Conservation (phyloP, 2,888 invertebrate species). For the Malacosoma neustria region DNA sequence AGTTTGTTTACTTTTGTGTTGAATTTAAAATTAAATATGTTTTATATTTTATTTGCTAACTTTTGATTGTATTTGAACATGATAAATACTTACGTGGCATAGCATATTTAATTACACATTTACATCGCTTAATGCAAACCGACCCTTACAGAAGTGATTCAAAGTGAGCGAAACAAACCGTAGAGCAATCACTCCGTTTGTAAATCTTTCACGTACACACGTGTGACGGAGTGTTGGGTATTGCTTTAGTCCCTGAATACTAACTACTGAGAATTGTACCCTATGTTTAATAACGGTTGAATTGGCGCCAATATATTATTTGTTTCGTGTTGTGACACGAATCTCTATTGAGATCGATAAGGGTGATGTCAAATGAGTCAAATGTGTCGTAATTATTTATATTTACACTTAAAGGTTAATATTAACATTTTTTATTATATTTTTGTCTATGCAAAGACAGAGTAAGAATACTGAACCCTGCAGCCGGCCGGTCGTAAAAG, state of each 20-base stretch:
- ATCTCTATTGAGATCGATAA: neutral
- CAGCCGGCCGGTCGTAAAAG: too few species aligned
- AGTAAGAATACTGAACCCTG: too few species aligned
- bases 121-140: neutral
- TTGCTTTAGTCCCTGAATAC: conserved; percentile 9
- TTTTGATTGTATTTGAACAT: too few species aligned
- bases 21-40: too few species aligned
- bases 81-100: too few species aligned
- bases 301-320: neutral
- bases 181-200: conserved; percentile 21
- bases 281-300: neutral
- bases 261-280: neutral
- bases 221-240: conserved; percentile 25
- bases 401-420: too few species aligned
- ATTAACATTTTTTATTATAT: too few species aligned
- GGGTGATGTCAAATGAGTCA: neutral
- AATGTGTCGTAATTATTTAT: neutral
- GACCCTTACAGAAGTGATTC: neutral
- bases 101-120: too few species aligned
- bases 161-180: neutral
- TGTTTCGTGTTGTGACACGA: neutral
- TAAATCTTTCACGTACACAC: conserved; percentile 23
- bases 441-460: too few species aligned
- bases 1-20: too few species aligned
- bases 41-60: too few species aligned